Conservation (phyloP, 2,797 vertebrate species). For the Rhadinocentrus ornatus region DNA sequence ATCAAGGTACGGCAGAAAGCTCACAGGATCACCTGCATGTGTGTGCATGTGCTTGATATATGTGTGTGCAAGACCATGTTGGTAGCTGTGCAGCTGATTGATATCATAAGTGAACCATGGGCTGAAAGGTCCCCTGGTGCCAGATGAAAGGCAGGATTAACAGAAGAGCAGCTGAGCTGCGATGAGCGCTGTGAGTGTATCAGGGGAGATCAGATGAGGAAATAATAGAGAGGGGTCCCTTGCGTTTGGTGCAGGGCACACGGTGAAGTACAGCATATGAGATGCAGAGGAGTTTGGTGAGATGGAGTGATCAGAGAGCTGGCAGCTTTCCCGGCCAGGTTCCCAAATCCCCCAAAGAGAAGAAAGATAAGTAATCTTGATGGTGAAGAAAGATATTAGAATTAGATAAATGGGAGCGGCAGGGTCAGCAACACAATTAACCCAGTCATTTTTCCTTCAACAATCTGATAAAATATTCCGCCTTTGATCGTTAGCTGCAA, state of each 20-base stretch:
- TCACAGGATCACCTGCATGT: conserved; percentile 21
- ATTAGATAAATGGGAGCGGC: conserved; percentile 46
- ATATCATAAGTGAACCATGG: conserved; percentile 70
- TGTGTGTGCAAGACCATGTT: conserved; percentile 41
- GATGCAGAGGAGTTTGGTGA: conserved; percentile 68
- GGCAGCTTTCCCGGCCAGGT: conserved; percentile 66
- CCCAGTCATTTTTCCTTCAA: conserved; percentile 19
- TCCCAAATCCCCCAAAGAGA: conserved; percentile 55
- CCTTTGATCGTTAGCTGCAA: conserved; percentile 27
- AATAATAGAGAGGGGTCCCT: conserved; percentile 76
- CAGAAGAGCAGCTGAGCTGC: conserved; percentile 65
- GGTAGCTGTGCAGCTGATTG: conserved; percentile 61
- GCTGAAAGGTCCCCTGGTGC: conserved; percentile 66
- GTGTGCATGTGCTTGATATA: conserved; percentile 1
- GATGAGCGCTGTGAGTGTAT: conserved; percentile 69
- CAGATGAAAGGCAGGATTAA: conserved; percentile 79
- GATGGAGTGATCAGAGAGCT: conserved; percentile 73
- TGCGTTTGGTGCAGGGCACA: conserved; percentile 50
- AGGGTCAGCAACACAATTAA: conserved; percentile 55
- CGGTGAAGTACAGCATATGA: conserved; percentile 47
- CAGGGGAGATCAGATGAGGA: conserved; percentile 72
- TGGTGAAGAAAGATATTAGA: conserved; percentile 55
- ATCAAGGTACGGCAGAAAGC: conserved; percentile 23
- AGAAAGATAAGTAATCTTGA: conserved; percentile 57
- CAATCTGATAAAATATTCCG: conserved; percentile 25